Evolutionary conservation across 2,888 invertebrate genomes (phyloP), one percentile per base, ranked within the genome.

Genomic region (Latheticus oryzae): DNA sequence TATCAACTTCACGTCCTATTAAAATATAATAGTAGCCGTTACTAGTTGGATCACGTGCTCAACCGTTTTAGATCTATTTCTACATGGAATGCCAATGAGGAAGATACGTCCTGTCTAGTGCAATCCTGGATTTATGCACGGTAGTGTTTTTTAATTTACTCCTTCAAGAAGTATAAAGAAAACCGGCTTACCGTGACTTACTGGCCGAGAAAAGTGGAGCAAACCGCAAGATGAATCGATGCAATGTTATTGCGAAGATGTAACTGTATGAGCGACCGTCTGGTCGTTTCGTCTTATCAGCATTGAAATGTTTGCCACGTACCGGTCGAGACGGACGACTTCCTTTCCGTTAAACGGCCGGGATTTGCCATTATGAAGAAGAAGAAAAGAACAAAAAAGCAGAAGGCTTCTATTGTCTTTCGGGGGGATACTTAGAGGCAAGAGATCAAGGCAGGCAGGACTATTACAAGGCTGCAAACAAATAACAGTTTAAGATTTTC

Each of bases 1-100:
- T 8, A 19, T 30, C 21, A 3, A 8, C 28, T 28, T 5, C 17
- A 8, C 8, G 48, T 37, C 48, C 48, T 21, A 48, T 48, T 38
- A 53, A 53, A 33, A 43, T 32, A 54, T 54, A 54, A 54, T 45
- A 37, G 42, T 32, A 26, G 45, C 26, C 37, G 45, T 54, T 54
- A 4, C 45, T 13, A 54, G 21, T 54, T 17, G 24, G 32, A 11
- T 45, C 54, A 54, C 54, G 54, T 30, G 37, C 32, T 26, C 21
- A 21, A 45, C 54, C 47, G 47, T 54, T 54, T 54, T 47, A 30
- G 45, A 45, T 45, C 47, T 47, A 47, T 54, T 54, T 54, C 54
- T 13, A 26, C 9, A 1, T 11, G 47, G 54, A 54, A 54, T 54
- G 37, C 38, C 54, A 54, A 54, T 35, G 43, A 53, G 45, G 35